These are phyloP conservation scores for Heliconius cydno DNA, from an alignment of 2,888 invertebrate genomes.

Conservation along the genomic window DNA sequence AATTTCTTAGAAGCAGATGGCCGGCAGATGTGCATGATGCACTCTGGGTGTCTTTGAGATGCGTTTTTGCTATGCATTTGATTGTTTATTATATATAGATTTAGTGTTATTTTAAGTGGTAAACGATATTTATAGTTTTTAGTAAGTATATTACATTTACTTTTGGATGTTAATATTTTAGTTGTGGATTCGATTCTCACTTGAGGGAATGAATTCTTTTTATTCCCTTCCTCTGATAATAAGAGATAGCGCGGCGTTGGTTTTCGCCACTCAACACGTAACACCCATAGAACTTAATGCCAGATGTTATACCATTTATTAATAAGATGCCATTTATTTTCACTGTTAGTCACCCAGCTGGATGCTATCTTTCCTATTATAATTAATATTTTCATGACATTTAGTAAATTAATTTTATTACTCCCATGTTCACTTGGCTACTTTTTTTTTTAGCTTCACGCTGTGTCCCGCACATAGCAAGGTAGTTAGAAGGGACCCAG, in stretches of 20 bases:
- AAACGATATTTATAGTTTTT: not conserved
- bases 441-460: slow-evolving; percentile 17
- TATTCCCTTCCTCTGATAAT: too few species aligned
- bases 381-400: slow-evolving; percentile 41
- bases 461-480: not conserved
- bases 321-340: too few species aligned
- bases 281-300: too few species aligned
- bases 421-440: slow-evolving; percentile 39
- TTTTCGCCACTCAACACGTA: too few species aligned
- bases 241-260: too few species aligned
- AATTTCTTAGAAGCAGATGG: slow-evolving; percentile 48
- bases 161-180: too few species aligned
- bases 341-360: too few species aligned
- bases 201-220: too few species aligned
- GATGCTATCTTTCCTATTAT: not conserved
- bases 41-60: slow-evolving; percentile 15
- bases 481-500: not conserved
- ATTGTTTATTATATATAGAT: not conserved
- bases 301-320: too few species aligned
- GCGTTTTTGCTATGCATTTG: slow-evolving; percentile 17
- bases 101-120: not conserved
- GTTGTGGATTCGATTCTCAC: too few species aligned
- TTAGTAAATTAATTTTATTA: slow-evolving; percentile 42
- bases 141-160: too few species aligned
- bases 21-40: slow-evolving; percentile 24